Conservation (phyloP, 1,140 invertebrate genomes). For the Trichomalopsis sarcophagae region DNA sequence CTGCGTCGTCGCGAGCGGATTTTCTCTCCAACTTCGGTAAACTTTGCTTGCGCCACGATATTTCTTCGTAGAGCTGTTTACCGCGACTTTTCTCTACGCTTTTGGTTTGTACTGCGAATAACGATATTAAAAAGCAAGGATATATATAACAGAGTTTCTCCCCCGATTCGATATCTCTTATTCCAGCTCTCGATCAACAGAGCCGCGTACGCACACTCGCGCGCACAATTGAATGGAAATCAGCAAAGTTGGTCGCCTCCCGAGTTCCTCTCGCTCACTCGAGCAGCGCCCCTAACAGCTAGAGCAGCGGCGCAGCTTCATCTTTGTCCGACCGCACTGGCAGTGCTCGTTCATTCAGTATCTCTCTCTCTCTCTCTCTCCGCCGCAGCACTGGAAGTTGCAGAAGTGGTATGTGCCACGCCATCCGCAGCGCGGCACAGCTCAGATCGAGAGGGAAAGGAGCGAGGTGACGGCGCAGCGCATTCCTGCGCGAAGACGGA, state of each 20-base stretch:
- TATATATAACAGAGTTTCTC: no score
- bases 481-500: slow-evolving; percentile 9
- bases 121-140: no score
- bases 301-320: neutral
- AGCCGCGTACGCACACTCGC: neutral
- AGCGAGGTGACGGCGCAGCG: neutral
- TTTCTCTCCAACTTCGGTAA: neutral
- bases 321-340: slow-evolving; percentile 5
- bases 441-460: neutral
- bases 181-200: slow-evolving; percentile 5
- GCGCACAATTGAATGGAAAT: slow-evolving; percentile 28
- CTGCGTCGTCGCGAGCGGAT: neutral
- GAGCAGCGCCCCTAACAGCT: neutral
- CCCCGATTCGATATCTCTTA: neutral
- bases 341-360: neutral
- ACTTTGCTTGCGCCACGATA: neutral
- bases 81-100: neutral
- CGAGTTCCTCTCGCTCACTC: neutral
- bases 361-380: neutral
- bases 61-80: neutral
- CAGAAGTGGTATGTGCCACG: slow-evolving; percentile 18
- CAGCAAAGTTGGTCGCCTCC: neutral
- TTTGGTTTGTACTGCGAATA: neutral
- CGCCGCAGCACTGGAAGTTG: slow-evolving; percentile 4
- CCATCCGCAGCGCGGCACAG: neutral